A percentile compares a stretch with the other conserved stretches of the same genome.
Evolutionary conservation across 2,888 invertebrate genomes (phyloP).

Genomic region (Adelphocoris suturalis): DNA sequence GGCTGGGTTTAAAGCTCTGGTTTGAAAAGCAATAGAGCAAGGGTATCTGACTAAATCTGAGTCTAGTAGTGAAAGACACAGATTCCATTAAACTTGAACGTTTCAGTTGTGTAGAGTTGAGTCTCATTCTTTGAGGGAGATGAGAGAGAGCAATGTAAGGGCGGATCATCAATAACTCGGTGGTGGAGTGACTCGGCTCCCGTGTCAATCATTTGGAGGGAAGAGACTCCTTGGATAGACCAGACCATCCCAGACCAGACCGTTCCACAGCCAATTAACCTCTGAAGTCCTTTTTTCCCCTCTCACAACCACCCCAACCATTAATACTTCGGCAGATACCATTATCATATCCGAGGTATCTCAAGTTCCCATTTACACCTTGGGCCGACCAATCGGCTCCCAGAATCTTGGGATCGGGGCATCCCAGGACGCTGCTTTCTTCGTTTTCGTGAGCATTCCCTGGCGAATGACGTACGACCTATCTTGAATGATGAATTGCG

Average conservation of each 20-base stretch:
- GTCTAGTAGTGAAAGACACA: not conserved
- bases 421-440: not conserved
- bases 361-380: slow-evolving; percentile 66
- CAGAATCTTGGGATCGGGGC: slow-evolving; percentile 41
- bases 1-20: no score
- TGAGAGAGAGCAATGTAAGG: slow-evolving; percentile 49
- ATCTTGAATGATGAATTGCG: slow-evolving; percentile 31
- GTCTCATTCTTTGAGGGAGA: not conserved
- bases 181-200: slow-evolving; percentile 70
- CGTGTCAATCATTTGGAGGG: slow-evolving; percentile 69
- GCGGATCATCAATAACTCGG: slow-evolving; percentile 66
- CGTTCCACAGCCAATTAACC: slow-evolving; percentile 64
- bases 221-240: slow-evolving; percentile 24
- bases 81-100: slow-evolving; percentile 3
- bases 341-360: slow-evolving; percentile 69
- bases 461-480: slow-evolving; percentile 25
- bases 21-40: no score
- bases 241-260: not conserved
- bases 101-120: slow-evolving; percentile 5
- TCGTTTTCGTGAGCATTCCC: slow-evolving; percentile 29
- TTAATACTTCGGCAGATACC: slow-evolving; percentile 67
- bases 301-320: slow-evolving; percentile 42
- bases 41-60: not conserved
- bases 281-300: slow-evolving; percentile 13
- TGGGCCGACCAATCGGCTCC: slow-evolving; percentile 31